These are phyloP conservation scores for Leptinotarsa tumamoca DNA, from an alignment of 2,888 invertebrate species.

Conservation along the genomic window DNA sequence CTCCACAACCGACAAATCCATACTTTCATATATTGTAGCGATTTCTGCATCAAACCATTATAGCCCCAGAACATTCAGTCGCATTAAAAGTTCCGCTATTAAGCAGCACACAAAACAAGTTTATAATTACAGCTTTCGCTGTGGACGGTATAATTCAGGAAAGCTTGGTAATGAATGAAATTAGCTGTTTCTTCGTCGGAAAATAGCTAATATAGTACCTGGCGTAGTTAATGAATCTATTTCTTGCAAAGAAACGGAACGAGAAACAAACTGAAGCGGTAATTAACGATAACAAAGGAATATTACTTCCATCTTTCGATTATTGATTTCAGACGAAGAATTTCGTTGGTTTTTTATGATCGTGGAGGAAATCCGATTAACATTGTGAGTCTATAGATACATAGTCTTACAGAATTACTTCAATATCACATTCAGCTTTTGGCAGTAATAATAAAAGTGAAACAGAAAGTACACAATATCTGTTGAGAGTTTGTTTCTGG, in stretches of 20 bases:
- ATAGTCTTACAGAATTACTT: too few relatives aligned
- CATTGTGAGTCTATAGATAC: too few relatives aligned
- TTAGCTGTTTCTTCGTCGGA: constrained; percentile 14
- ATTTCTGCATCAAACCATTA: constrained; percentile 12
- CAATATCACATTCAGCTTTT: too few relatives aligned
- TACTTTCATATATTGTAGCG: constrained; percentile 2
- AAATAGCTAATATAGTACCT: background rate
- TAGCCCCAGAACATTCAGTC: background rate
- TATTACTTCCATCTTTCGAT: background rate
- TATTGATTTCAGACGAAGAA: background rate
- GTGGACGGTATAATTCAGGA: constrained; percentile 11
- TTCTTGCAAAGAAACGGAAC: background rate
- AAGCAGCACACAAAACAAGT: constrained; percentile 14
- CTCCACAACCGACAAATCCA: background rate
- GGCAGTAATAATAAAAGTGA: too few relatives aligned
- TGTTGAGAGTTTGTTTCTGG: too few relatives aligned
- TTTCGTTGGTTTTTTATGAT: too few relatives aligned
- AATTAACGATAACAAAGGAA: background rate
- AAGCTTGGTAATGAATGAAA: constrained; percentile 15
- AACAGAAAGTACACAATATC: too few relatives aligned
- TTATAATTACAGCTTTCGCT: constrained; percentile 25
- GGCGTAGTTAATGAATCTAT: constrained; percentile 3
- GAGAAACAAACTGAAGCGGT: background rate
- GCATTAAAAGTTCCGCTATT: constrained; percentile 15
- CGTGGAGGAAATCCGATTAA: too few relatives aligned